These are phyloP conservation scores for Sebastes nivosus DNA, from an alignment of 2,797 vertebrate genomes.

Conservation along the genomic window DNA sequence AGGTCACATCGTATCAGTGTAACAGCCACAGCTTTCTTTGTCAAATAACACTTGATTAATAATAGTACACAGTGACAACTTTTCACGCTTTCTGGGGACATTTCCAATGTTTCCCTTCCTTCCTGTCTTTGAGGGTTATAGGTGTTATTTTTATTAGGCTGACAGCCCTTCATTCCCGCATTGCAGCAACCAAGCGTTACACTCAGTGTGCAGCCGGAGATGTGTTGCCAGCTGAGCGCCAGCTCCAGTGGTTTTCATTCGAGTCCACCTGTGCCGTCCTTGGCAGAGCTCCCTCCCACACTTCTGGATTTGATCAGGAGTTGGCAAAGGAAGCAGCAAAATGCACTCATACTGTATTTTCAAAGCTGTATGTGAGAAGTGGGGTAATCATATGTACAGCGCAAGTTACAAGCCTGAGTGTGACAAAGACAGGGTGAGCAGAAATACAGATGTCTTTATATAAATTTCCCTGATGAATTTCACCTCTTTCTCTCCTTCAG, in stretches of 20 bases:
- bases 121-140: slow-evolving; percentile 27
- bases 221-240: slow-evolving; percentile 27
- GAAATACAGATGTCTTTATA: not conserved
- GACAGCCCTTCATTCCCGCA: slow-evolving; percentile 37
- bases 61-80: not conserved
- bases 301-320: slow-evolving; percentile 53
- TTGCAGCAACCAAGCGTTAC: slow-evolving; percentile 10
- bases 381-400: slow-evolving; percentile 15
- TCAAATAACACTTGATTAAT: not conserved
- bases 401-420: not conserved
- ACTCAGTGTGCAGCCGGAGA: slow-evolving; percentile 7
- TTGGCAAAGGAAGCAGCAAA: slow-evolving; percentile 30
- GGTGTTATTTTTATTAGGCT: slow-evolving; percentile 46
- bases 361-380: slow-evolving; percentile 6
- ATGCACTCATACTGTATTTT: slow-evolving; percentile 26
- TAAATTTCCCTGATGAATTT: not conserved
- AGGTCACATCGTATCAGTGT: not conserved
- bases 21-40: not conserved
- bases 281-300: slow-evolving; percentile 28
- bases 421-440: not conserved
- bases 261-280: slow-evolving; percentile 70
- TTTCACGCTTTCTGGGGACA: not conserved
- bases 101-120: not conserved
- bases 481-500: not conserved
- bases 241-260: slow-evolving; percentile 48